Evolutionary conservation across 2,888 invertebrate species (phyloP).

Genomic region (Saturnia pavonia): DNA sequence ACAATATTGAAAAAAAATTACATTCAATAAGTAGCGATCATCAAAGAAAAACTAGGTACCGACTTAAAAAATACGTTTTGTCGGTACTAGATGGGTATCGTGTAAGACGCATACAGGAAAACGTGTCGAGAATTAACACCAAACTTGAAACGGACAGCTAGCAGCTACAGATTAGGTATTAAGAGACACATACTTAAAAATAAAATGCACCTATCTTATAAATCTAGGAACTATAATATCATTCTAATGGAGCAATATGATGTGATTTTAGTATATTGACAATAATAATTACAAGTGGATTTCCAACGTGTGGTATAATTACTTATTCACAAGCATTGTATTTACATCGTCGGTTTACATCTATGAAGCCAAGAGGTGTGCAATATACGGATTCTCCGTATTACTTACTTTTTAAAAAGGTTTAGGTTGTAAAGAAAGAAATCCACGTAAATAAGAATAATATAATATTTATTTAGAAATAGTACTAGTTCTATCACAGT

Average conservation of each 20-base stretch:
- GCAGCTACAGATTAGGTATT: slow-evolving; percentile 7
- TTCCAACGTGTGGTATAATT: background rate
- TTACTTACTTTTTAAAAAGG: background rate
- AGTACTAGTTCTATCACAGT: slow-evolving; percentile 79
- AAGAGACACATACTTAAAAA: slow-evolving; percentile 35
- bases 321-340: background rate
- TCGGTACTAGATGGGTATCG: background rate
- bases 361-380: background rate
- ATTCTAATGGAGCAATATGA: slow-evolving; percentile 17
- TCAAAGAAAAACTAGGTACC: background rate
- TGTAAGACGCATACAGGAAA: background rate
- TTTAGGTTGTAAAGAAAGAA: slow-evolving; percentile 18
- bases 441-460: slow-evolving; percentile 24
- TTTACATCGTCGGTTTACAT: background rate
- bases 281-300: background rate
- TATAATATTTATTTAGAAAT: slow-evolving; percentile 38
- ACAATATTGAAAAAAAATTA: background rate
- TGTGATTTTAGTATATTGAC: background rate
- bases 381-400: background rate
- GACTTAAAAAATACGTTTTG: background rate
- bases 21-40: background rate
- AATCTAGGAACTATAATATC: slow-evolving; percentile 65
- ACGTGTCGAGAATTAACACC: background rate
- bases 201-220: slow-evolving; percentile 74
- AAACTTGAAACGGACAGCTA: slow-evolving; percentile 6